Evolutionary conservation across 2,113 vertebrate genomes (phyloP).

Genomic region (Corythoichthys intestinalis): DNA sequence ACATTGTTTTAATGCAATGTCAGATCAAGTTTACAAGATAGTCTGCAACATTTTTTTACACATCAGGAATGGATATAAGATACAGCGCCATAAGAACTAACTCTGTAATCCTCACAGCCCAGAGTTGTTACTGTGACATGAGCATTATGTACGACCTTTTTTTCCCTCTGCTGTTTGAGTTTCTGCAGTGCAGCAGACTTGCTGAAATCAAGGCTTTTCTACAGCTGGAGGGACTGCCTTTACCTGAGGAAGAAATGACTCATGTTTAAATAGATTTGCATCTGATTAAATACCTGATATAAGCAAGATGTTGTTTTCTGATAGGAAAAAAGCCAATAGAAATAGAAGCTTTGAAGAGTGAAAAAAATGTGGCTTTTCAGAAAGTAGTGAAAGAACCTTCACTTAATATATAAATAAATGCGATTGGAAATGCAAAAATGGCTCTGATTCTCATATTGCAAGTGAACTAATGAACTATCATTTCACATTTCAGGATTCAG

Average conservation of each 20-base stretch:
- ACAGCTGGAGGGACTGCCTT: conserved; percentile 1
- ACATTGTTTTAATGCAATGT: too few relatives aligned
- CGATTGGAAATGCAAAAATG: too few relatives aligned
- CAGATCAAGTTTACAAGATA: too few relatives aligned
- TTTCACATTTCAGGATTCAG: too few relatives aligned
- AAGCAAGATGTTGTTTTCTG: neutral
- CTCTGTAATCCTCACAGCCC: neutral
- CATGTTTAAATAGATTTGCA: conserved; percentile 7
- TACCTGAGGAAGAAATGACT: neutral
- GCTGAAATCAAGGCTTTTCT: conserved; percentile 12
- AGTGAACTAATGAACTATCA: too few relatives aligned
- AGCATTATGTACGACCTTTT: conserved; percentile 12
- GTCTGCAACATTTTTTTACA: neutral
- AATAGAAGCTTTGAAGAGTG: too few relatives aligned
- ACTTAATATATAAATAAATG: too few relatives aligned
- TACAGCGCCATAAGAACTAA: neutral
- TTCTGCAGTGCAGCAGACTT: neutral
- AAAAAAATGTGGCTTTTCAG: too few relatives aligned
- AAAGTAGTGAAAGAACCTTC: too few relatives aligned
- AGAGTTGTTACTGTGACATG: conserved; percentile 12
- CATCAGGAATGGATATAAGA: neutral
- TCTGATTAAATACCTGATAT: conserved; percentile 3
- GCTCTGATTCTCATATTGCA: too few relatives aligned
- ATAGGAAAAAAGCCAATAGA: neutral
- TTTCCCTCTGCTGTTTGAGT: conserved; percentile 3